Conservation (phyloP, 2,113 vertebrate genomes). For the Ginglymostoma cirratum region DNA sequence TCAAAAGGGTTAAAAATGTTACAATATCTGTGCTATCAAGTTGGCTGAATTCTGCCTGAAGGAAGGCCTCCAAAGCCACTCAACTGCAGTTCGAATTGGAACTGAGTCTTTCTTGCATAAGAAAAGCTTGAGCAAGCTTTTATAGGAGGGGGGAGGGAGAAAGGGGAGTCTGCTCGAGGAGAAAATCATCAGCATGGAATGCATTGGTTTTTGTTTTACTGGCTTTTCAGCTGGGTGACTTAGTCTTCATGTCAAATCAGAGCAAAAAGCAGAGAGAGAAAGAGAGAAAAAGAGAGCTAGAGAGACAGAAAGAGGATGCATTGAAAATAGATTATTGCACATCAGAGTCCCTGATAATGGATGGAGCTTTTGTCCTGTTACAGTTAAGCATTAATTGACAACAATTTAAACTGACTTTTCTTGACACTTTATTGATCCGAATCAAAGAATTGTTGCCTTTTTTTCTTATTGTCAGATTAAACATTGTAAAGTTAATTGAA, state of each 20-base stretch:
- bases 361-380: constrained; percentile 21
- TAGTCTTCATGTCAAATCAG: constrained; percentile 37
- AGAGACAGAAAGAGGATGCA: constrained; percentile 19
- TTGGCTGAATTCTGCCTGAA: constrained; percentile 34
- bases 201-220: constrained; percentile 26
- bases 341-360: constrained; percentile 19
- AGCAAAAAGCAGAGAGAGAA: constrained; percentile 10
- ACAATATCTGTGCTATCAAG: constrained; percentile 14
- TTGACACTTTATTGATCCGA: constrained; percentile 33
- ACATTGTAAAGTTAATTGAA: constrained; percentile 34
- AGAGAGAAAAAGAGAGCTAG: neutral
- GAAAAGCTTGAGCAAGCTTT: constrained; percentile 29
- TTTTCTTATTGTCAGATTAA: constrained; percentile 27
- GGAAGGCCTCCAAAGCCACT: constrained; percentile 34
- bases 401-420: constrained; percentile 36
- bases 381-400: constrained; percentile 33
- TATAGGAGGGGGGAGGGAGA: neutral
- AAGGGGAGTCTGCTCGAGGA: neutral
- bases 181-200: constrained; percentile 28
- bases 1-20: constrained; percentile 34
- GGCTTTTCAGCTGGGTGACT: constrained; percentile 37
- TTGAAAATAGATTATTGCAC: constrained; percentile 24
- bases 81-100: constrained; percentile 32
- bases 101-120: constrained; percentile 34
- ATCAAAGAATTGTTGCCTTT: constrained; percentile 35